phyloP scores from a whole-genome alignment of 2,113 vertebrate species.

The Anolis sagrei region DNA sequence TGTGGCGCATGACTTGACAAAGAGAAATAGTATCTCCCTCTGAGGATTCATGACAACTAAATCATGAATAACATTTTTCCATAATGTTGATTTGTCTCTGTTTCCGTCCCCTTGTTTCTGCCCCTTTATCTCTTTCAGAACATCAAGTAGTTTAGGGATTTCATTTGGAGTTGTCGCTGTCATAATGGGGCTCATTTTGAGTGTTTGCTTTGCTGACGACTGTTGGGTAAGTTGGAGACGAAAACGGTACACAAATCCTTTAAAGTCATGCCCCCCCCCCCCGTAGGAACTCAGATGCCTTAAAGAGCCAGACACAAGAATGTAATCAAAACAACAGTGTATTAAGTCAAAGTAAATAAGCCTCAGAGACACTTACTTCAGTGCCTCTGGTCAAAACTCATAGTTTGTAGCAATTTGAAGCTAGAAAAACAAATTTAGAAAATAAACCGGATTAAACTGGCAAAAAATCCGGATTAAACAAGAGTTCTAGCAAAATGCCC shows the following conservation, averaged over 20 bases:
- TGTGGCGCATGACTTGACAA: neutral
- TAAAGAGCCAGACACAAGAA: no score
- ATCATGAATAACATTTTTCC: neutral
- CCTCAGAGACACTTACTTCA: no score
- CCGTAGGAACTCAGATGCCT: no score
- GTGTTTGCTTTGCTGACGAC: conserved; percentile 86
- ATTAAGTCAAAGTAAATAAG: no score
- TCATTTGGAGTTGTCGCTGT: conserved; percentile 83
- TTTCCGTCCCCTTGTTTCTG: neutral
- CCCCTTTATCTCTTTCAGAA: conserved; percentile 72
- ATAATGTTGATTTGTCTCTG: neutral
- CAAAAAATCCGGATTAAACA: no score
- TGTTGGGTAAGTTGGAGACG: conserved; percentile 83
- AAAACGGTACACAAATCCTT: conserved; percentile 7
- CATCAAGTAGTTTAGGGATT: conserved; percentile 71
- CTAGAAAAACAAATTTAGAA: no score
- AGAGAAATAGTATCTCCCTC: neutral
- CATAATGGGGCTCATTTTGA: conserved; percentile 81
- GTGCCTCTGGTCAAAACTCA: no score
- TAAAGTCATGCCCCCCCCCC: no score
- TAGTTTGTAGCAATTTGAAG: no score
- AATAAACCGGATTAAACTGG: no score
- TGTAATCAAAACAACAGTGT: no score
- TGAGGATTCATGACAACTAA: neutral
- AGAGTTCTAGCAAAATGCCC: no score